phyloP scores from a whole-genome alignment of 2,797 vertebrate species.

The Allobates femoralis region DNA sequence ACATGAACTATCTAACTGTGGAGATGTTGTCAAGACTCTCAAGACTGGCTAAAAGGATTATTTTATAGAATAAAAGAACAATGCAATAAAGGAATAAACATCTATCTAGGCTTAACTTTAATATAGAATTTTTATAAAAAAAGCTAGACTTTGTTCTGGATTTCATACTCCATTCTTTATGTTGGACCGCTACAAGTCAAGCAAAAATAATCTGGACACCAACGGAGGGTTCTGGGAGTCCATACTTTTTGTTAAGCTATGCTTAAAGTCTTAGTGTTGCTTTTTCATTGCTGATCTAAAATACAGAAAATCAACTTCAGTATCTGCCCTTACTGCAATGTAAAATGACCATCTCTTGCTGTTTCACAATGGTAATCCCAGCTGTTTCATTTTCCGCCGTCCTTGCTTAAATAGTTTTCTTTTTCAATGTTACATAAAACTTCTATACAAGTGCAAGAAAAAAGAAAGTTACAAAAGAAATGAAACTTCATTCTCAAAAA shows the following conservation, averaged over 20 bases:
- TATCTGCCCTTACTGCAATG: slow-evolving; percentile 10
- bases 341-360: slow-evolving; percentile 20
- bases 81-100: not conserved
- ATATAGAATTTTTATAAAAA: slow-evolving; percentile 4
- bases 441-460: slow-evolving; percentile 14
- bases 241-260: slow-evolving; percentile 20
- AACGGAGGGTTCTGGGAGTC: slow-evolving; percentile 5
- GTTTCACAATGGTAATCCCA: slow-evolving; percentile 31
- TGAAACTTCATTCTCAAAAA: not conserved
- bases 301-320: not conserved
- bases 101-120: slow-evolving; percentile 3
- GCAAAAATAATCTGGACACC: slow-evolving; percentile 34
- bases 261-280: slow-evolving; percentile 13
- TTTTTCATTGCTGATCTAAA: slow-evolving; percentile 30
- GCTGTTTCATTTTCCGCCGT: slow-evolving; percentile 27
- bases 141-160: slow-evolving; percentile 4
- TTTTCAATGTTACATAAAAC: slow-evolving; percentile 29
- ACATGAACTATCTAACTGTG: not conserved
- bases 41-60: slow-evolving; percentile 26
- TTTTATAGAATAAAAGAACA: not conserved
- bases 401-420: slow-evolving; percentile 20
- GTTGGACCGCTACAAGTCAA: not conserved
- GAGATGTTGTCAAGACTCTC: not conserved
- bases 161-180: slow-evolving; percentile 10
- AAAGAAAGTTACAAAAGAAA: slow-evolving; percentile 22